Evolutionary conservation across 1,140 invertebrate genomes (phyloP), one percentile per base, ranked within the genome.

Genomic region (Drosophila serrata): DNA sequence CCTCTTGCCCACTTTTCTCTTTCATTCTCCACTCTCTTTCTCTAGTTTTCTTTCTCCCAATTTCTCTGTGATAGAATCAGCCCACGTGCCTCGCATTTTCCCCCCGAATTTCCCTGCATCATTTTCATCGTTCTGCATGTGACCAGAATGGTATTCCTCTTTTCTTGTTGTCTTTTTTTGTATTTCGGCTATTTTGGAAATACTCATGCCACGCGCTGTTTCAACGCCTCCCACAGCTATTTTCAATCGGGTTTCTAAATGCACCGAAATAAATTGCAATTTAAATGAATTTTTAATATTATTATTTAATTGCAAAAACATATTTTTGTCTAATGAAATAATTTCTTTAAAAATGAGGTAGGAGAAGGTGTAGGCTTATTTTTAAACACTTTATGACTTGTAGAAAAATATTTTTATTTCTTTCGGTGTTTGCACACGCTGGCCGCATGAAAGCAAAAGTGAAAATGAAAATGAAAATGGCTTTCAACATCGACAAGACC

Each of bases 181-280:
- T 31, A 73, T 75, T 63, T 62, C 33, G 61, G 35, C 64, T 69
- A 69, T 69, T 69, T 80, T 86, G 82, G 82, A 86, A 86, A 82
- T 79, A 61, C 68, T 79, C 46, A 69, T 75, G 84, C 77, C 84
- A 87, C 84, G 84, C 84, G 84, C 84, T 65, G 61, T 15, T 80
- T 59, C n/a, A 51, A 70, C 37, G 65, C 56, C 74, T 49, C 72
- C 63, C 67, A 69, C 65, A 43, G 22, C 12, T 43, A 53, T 51
- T 65, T 51, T 13, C 42, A 49, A 42, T 24, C 43, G 48, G 33
- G 37, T 48, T 45, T 31, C 12, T 49, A 24, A 12, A 19, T 45
- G 40, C 72, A 75, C 69, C 11, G 65, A 33, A n/a, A 43, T 4
- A 43, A 35, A 43, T 35, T 6, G 1, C 6, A 0, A 11, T 3